Conservation (phyloP, 2,888 invertebrate species). For the Drosophila macrospina region DNA sequence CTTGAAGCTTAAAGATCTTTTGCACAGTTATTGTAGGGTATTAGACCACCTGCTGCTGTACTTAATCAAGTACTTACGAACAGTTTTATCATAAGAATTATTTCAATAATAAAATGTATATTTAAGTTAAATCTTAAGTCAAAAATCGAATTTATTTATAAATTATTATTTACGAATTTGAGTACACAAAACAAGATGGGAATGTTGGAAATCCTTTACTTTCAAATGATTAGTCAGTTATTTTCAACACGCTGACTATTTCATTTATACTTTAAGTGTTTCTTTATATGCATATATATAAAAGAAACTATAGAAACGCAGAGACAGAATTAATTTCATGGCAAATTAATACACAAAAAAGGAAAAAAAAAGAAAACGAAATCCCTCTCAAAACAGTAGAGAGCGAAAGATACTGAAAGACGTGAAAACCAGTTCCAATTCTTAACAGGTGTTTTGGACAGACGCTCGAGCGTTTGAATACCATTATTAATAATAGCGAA, state of each 20-base stretch:
- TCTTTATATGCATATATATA: not conserved
- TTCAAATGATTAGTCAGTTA: not conserved
- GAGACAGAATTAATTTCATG: slow-evolving; percentile 58
- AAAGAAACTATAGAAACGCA: slow-evolving; percentile 15
- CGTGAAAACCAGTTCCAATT: slow-evolving; percentile 66
- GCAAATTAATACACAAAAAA: slow-evolving; percentile 48
- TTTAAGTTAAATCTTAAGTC: not conserved
- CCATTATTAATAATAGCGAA: slow-evolving; percentile 67
- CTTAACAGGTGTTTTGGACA: slow-evolving; percentile 67
- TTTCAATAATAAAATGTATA: no score
- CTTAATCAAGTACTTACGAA: not conserved
- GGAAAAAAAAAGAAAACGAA: slow-evolving; percentile 10
- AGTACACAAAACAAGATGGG: no score
- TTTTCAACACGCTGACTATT: not conserved
- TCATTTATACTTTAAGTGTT: slow-evolving; percentile 2
- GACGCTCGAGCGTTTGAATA: slow-evolving; percentile 53
- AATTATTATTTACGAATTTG: no score
- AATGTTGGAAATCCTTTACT: not conserved
- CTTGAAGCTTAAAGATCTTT: slow-evolving; percentile 13
- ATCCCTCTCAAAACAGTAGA: slow-evolving; percentile 25
- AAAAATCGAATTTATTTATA: no score
- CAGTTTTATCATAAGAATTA: no score
- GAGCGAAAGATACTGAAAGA: slow-evolving; percentile 11
- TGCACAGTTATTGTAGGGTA: slow-evolving; percentile 13
- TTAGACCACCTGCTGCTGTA: slow-evolving; percentile 10